Conservation (phyloP, 2,888 invertebrate genomes). For the Trichogramma evanescens region DNA sequence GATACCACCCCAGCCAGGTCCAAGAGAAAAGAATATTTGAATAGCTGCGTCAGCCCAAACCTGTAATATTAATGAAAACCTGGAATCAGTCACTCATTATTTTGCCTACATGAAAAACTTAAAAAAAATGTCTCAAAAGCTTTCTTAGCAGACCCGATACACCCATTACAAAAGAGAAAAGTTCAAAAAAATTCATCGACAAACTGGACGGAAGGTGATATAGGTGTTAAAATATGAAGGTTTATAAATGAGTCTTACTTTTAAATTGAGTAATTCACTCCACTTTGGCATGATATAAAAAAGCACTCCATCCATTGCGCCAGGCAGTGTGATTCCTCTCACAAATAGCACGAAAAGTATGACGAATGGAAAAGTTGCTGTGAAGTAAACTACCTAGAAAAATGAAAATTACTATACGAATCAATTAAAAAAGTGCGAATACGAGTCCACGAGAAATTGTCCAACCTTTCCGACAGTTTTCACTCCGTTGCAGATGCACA, state of each 20-base stretch:
- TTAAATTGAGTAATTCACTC: slow-evolving; percentile 65
- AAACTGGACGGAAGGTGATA: too few species aligned
- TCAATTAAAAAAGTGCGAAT: not conserved
- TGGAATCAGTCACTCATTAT: not conserved
- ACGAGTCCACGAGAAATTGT: not conserved
- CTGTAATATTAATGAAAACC: slow-evolving; percentile 44
- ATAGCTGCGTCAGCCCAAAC: slow-evolving; percentile 90
- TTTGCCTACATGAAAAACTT: too few species aligned
- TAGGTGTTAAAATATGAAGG: not conserved
- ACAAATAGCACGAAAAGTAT: slow-evolving; percentile 66
- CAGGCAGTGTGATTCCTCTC: slow-evolving; percentile 73
- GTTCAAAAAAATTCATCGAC: too few species aligned
- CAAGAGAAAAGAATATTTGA: slow-evolving; percentile 88
- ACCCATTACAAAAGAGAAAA: too few species aligned
- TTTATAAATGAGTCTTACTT: slow-evolving; percentile 47
- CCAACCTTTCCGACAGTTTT: slow-evolving; percentile 76
- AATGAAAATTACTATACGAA: slow-evolving; percentile 14
- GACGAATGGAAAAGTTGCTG: slow-evolving; percentile 75
- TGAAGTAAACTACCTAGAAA: slow-evolving; percentile 69
- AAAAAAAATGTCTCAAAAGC: too few species aligned
- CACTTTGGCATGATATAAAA: slow-evolving; percentile 78
- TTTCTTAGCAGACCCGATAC: too few species aligned
- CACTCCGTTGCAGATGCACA: slow-evolving; percentile 81
- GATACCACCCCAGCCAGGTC: slow-evolving; percentile 80
- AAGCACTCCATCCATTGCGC: slow-evolving; percentile 66